Conservation (phyloP, 2,113 vertebrate species). For the Mormyrus iriodes region DNA sequence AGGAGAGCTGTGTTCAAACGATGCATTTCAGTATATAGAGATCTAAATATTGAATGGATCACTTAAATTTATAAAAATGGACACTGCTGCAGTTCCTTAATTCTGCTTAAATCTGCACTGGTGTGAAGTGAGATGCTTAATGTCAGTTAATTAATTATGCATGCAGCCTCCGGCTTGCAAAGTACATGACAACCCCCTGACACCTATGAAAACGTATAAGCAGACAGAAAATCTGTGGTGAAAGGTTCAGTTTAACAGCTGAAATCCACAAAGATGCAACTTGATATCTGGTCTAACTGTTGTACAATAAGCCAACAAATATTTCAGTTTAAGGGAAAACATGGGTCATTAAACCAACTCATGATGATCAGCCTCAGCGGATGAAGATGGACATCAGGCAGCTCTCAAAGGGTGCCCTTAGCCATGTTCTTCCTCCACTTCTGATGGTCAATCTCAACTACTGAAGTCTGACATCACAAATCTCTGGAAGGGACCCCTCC, state of each 20-base stretch:
- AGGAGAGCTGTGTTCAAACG: slow-evolving; percentile 39
- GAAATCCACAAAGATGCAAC: neutral
- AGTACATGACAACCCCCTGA: neutral
- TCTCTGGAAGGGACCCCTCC: neutral
- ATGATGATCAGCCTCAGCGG: neutral
- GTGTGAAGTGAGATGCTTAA: neutral
- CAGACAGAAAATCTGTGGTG: neutral
- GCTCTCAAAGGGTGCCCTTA: neutral
- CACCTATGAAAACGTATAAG: neutral
- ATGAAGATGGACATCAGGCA: neutral
- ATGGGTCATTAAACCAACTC: neutral
- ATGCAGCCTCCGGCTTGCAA: neutral
- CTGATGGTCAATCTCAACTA: neutral
- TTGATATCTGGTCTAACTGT: neutral
- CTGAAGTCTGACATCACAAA: neutral
- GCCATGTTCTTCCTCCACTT: neutral
- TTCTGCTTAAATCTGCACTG: neutral
- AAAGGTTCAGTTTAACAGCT: neutral
- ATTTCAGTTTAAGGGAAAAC: neutral
- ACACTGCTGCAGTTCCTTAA: neutral
- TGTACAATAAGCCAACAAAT: neutral
- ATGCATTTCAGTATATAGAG: neutral
- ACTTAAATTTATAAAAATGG: neutral
- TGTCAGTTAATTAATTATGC: neutral
- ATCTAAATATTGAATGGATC: neutral